Evolutionary conservation across 1,140 invertebrate genomes (phyloP).

Genomic region (Trissolcus basalis): DNA sequence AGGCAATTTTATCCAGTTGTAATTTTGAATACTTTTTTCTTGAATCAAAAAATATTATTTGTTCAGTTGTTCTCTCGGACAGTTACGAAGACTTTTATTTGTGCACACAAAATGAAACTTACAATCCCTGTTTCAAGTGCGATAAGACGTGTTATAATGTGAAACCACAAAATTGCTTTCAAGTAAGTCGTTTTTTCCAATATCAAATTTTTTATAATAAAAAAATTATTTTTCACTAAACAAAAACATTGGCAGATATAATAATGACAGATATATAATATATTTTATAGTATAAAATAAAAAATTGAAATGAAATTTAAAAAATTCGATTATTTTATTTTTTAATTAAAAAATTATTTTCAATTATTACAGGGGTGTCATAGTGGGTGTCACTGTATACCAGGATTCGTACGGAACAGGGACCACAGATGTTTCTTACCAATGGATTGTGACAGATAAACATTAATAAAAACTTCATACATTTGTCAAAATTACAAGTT

Average conservation of each 20-base stretch:
- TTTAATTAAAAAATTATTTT: constrained; percentile 4
- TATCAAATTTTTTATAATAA: no score
- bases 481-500: not conserved
- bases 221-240: no score
- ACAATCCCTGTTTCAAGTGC: constrained; percentile 25
- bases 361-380: constrained; percentile 7
- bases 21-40: no score
- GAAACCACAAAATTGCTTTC: not conserved
- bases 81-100: constrained; percentile 1
- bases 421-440: constrained; percentile 25
- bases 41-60: no score
- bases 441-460: constrained; percentile 5
- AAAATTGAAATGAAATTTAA: not conserved
- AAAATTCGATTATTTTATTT: no score
- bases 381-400: constrained; percentile 26
- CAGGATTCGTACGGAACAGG: constrained; percentile 20
- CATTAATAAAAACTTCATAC: not conserved
- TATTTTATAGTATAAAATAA: no score
- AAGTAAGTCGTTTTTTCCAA: constrained; percentile 16
- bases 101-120: constrained; percentile 35
- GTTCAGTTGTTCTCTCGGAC: no score
- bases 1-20: no score
- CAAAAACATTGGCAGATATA: no score
- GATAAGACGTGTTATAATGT: constrained; percentile 19
- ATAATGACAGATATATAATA: no score